Evolutionary conservation across 2,113 vertebrate species (phyloP).

Genomic region (Poecile atricapillus): DNA sequence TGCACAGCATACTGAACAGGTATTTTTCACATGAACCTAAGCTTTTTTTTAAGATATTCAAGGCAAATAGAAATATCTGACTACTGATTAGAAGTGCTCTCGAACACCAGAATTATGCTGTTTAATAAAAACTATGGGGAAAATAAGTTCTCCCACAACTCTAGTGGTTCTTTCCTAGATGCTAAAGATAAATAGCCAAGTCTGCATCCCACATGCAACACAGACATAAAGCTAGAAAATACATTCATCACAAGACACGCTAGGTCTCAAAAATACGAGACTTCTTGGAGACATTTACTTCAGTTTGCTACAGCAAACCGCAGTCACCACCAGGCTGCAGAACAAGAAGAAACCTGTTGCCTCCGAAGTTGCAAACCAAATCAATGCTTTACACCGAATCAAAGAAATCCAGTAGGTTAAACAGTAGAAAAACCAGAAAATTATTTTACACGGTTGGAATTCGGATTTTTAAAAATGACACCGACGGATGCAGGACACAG

Average conservation of each 20-base stretch:
- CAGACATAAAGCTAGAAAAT: not conserved
- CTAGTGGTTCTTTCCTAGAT: not conserved
- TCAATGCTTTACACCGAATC: not conserved
- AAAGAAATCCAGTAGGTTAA: not conserved
- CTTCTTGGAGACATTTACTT: not conserved
- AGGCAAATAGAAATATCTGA: not conserved
- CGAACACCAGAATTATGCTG: not conserved
- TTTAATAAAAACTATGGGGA: not conserved
- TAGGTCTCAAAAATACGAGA: not conserved
- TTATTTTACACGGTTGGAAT: not conserved
- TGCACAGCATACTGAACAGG: not conserved
- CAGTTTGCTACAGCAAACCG: not conserved
- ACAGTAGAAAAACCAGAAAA: not conserved
- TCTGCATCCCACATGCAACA: not conserved
- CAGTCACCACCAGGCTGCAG: not conserved
- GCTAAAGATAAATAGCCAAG: not conserved
- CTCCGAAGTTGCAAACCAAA: not conserved
- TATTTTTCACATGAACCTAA: not conserved
- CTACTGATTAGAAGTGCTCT: not conserved
- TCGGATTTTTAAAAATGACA: not conserved
- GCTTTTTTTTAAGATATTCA: not conserved
- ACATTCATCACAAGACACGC: not conserved
- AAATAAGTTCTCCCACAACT: not conserved
- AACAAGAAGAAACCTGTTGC: not conserved
- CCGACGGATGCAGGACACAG: rapidly evolving